Percentiles rank a stretch among this genome's conserved stretches.
Evolutionary conservation across 1,140 invertebrate species (phyloP).

Genomic region (Acromyrmex charruanus): DNA sequence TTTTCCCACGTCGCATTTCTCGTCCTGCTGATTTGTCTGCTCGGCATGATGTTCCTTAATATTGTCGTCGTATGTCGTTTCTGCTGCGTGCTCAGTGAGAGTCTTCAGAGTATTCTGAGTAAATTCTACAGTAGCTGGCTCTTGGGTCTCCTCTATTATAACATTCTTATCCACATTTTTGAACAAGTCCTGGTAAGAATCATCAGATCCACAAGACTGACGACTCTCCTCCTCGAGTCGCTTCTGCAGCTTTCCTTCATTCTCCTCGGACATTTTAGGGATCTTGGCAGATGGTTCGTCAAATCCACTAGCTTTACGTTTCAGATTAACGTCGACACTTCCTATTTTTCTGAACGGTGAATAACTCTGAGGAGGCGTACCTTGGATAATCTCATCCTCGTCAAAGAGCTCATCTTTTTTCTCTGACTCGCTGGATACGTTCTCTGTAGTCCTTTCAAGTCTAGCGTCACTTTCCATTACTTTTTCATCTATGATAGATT

Average conservation of each 20-base stretch:
- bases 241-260: slow-evolving; percentile 38
- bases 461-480: neutral
- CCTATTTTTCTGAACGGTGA: slow-evolving; percentile 61
- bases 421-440: neutral
- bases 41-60: neutral
- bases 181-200: slow-evolving; percentile 37
- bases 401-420: slow-evolving; percentile 47
- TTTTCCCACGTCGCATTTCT: slow-evolving; percentile 49
- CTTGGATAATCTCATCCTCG: slow-evolving; percentile 79
- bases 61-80: slow-evolving; percentile 11
- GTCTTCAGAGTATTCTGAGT: neutral
- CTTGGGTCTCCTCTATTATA: slow-evolving; percentile 72
- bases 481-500: neutral
- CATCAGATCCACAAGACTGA: slow-evolving; percentile 48
- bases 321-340: slow-evolving; percentile 50
- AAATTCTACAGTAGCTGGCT: slow-evolving; percentile 11
- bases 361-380: slow-evolving; percentile 74
- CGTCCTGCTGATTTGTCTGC: slow-evolving; percentile 21
- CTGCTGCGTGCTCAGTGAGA: neutral
- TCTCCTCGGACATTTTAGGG: slow-evolving; percentile 56
- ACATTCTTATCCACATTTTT: neutral
- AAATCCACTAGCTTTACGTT: slow-evolving; percentile 71
- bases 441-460: slow-evolving; percentile 7
- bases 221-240: slow-evolving; percentile 42
- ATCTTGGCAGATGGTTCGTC: slow-evolving; percentile 65